These are phyloP conservation scores for Ammodytes dubius DNA, from an alignment of 2,113 vertebrate genomes.

Conservation along the genomic window DNA sequence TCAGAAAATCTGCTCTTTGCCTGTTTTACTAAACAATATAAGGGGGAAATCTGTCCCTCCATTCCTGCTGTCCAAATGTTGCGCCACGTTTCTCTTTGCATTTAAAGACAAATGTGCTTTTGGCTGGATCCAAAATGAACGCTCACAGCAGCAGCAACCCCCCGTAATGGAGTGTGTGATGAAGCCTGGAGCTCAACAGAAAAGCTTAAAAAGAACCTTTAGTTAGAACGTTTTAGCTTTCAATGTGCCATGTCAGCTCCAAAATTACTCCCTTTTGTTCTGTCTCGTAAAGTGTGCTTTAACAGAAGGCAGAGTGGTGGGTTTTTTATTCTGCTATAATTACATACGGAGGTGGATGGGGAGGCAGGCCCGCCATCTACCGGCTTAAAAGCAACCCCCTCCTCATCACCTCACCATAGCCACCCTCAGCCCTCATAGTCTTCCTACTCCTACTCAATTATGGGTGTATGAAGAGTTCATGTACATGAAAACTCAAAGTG, in stretches of 20 bases:
- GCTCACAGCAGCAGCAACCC: conserved; percentile 10
- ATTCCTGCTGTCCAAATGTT: not conserved
- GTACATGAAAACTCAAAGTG: not conserved
- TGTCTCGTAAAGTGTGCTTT: conserved; percentile 21
- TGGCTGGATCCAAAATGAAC: conserved; percentile 18
- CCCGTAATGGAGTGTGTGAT: not conserved
- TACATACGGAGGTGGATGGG: conserved; percentile 45
- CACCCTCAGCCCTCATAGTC: not conserved
- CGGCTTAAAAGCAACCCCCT: conserved; percentile 48
- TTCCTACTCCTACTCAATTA: conserved; percentile 50
- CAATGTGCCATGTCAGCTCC: not conserved
- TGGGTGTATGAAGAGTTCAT: not conserved
- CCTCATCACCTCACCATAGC: not conserved
- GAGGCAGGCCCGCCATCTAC: conserved; percentile 81
- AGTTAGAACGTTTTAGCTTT: conserved; percentile 15
- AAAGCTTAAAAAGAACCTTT: not conserved
- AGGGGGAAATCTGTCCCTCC: not conserved
- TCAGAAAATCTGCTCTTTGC: not conserved
- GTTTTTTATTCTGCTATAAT: conserved; percentile 44
- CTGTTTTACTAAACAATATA: not conserved
- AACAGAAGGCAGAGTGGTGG: conserved; percentile 40
- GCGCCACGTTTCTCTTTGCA: not conserved
- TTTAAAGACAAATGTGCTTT: conserved; percentile 18
- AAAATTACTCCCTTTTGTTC: not conserved
- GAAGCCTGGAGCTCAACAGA: not conserved